Conservation (phyloP, 2,113 vertebrate species). For the Anhinga rufa region DNA sequence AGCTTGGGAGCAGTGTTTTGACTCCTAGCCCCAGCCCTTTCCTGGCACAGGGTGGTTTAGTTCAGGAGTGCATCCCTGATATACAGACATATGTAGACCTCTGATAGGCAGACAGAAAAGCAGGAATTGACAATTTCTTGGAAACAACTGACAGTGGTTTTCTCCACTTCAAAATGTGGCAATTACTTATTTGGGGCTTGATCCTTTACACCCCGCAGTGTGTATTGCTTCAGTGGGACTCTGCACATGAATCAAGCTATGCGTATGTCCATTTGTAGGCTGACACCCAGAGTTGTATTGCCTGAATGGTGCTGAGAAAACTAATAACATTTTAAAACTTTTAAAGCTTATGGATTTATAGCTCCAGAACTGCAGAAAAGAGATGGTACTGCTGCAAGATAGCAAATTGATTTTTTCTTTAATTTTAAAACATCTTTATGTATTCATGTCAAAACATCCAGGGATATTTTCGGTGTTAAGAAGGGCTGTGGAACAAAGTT, state of each 20-base stretch:
- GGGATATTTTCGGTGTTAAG: not conserved
- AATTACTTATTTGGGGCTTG: not conserved
- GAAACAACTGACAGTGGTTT: not conserved
- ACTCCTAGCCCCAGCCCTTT: not conserved
- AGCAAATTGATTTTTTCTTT: not conserved
- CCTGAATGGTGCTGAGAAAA: not conserved
- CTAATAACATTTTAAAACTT: not conserved
- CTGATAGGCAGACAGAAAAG: not conserved
- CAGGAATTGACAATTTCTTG: not conserved
- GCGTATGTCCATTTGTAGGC: not conserved
- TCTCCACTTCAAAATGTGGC: not conserved
- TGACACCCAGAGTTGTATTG: not conserved
- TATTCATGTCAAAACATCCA: not conserved
- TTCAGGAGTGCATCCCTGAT: not conserved
- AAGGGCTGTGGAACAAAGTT: not conserved
- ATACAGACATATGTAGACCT: not conserved
- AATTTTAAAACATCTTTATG: not conserved
- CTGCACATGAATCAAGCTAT: not conserved
- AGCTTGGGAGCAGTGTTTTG: not conserved
- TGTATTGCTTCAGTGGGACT: not conserved
- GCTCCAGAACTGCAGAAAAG: not conserved
- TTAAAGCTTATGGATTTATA: not conserved
- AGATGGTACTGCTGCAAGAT: not conserved
- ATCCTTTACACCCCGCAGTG: accelerated
- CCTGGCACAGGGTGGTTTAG: not conserved